Evolutionary conservation across 2,797 vertebrate genomes (phyloP).

Genomic region (Martes flavigula): DNA sequence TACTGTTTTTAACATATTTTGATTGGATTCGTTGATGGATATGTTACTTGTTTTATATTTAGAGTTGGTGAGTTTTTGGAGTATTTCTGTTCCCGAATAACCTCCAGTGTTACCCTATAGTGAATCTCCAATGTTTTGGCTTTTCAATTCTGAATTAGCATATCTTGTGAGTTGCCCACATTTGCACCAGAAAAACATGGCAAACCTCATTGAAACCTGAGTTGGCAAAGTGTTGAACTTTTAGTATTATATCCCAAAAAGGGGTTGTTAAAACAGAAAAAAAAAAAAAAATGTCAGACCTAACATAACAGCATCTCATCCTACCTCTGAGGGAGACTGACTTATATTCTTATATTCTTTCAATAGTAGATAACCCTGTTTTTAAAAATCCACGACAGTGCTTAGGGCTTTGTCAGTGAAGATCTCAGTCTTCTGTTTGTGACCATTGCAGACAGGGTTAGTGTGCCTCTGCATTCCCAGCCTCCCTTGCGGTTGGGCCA

Average conservation of each 20-base stretch:
- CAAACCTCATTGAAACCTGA: background rate
- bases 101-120: background rate
- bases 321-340: background rate
- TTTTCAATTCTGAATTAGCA: background rate
- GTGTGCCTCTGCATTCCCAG: background rate
- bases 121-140: background rate
- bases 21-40: background rate
- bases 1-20: conserved; percentile 28
- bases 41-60: conserved; percentile 34
- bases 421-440: background rate
- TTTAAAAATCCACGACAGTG: background rate
- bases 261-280: background rate
- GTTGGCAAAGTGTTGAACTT: background rate
- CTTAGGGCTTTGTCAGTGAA: background rate
- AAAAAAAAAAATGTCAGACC: background rate
- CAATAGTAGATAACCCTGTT: background rate
- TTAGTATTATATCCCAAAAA: conserved; percentile 10
- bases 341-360: background rate
- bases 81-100: background rate
- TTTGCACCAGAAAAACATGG: background rate
- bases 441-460: background rate
- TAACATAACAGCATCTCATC: background rate
- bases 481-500: background rate
- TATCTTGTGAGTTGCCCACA: background rate
- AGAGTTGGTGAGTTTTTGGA: background rate